These are phyloP conservation scores for Taeniopygia guttata DNA, from an alignment of 2,797 vertebrate species.

Conservation along the genomic window DNA sequence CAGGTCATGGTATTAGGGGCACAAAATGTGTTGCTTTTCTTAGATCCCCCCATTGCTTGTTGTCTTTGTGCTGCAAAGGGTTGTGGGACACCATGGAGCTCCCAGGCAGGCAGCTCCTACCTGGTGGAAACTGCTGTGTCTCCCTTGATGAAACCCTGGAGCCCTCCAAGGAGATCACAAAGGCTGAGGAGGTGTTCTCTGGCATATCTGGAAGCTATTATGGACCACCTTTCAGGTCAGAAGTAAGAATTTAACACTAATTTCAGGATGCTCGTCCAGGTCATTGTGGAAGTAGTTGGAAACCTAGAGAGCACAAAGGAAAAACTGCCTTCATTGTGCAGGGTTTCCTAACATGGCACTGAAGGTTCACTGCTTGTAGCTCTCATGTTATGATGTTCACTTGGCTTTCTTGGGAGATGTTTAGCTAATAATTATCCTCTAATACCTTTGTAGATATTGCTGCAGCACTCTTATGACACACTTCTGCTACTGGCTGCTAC, in stretches of 20 bases:
- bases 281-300: not conserved
- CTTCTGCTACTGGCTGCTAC: not conserved
- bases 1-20: not conserved
- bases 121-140: not conserved
- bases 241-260: not conserved
- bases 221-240: not conserved
- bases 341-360: not conserved
- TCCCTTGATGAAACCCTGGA: not conserved
- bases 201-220: not conserved
- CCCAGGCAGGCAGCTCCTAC: not conserved
- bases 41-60: not conserved
- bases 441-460: not conserved
- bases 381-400: not conserved
- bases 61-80: not conserved
- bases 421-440: not conserved
- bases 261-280: not conserved
- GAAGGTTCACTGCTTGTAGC: not conserved
- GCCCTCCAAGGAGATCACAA: rapidly evolving
- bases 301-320: not conserved
- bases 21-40: not conserved
- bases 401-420: not conserved
- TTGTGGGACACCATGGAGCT: not conserved
- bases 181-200: not conserved
- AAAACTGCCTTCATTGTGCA: not conserved
- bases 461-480: not conserved